Conservation (phyloP, 2,888 invertebrate genomes). For the Ophioninae sp. region DNA sequence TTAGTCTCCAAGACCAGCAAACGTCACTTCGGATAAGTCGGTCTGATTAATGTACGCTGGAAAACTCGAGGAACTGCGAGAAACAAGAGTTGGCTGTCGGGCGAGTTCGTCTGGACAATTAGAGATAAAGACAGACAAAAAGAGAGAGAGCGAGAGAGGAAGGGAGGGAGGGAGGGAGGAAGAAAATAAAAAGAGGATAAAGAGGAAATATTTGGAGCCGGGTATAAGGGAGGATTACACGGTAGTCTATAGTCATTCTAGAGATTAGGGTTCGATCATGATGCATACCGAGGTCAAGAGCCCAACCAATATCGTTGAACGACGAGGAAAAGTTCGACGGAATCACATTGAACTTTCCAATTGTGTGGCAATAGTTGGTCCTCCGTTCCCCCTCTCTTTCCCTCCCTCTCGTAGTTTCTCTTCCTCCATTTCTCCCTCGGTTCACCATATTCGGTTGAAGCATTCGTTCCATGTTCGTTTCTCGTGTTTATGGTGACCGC, state of each 20-base stretch:
- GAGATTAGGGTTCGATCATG: not conserved
- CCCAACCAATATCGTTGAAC: not conserved
- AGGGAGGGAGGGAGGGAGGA: not conserved
- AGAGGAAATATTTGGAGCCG: not conserved
- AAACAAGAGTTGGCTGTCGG: conserved; percentile 38
- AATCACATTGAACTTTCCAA: conserved; percentile 55
- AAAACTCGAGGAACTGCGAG: conserved; percentile 56
- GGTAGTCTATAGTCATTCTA: not conserved
- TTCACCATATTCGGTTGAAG: not conserved
- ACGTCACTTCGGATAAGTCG: conserved; percentile 55
- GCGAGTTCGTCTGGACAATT: conserved; percentile 11
- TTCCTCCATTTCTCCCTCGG: not conserved
- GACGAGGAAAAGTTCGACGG: not conserved
- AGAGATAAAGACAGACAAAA: not conserved
- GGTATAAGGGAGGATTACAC: not conserved
- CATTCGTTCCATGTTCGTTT: not conserved
- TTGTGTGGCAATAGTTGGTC: conserved; percentile 49
- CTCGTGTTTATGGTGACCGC: not conserved
- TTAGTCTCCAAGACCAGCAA: conserved; percentile 52
- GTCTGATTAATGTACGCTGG: conserved; percentile 58
- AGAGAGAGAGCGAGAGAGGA: not conserved
- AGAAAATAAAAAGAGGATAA: conserved; percentile 29
- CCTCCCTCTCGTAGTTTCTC: not conserved
- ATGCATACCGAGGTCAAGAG: not conserved
- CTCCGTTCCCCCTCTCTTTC: conserved; percentile 24